Evolutionary conservation across 2,113 vertebrate genomes (phyloP).

Genomic region (Engraulis encrasicolus): DNA sequence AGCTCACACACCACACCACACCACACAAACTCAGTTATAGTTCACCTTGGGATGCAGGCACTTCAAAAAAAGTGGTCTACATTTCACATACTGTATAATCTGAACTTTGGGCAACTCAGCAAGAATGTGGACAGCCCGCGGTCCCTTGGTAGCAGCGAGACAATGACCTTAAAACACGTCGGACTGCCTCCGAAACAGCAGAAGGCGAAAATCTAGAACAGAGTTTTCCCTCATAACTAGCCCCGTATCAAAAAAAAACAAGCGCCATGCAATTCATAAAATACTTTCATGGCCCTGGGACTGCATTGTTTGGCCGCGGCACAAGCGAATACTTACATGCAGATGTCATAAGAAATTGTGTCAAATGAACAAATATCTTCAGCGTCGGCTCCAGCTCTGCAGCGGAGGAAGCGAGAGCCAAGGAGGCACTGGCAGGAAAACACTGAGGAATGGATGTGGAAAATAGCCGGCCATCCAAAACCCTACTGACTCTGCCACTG

Average conservation of each 20-base stretch:
- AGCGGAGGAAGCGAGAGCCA: background rate
- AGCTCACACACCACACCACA: too few relatives aligned
- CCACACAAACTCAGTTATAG: background rate
- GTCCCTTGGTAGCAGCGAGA: slow-evolving; percentile 20
- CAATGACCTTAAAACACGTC: slow-evolving; percentile 24
- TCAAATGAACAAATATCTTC: background rate
- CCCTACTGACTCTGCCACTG: background rate
- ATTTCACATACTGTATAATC: background rate
- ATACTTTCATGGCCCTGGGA: slow-evolving; percentile 25
- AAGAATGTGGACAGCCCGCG: background rate
- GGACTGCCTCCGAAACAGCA: background rate
- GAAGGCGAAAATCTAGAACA: slow-evolving; percentile 20
- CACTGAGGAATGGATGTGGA: background rate
- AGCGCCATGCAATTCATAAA: slow-evolving; percentile 22
- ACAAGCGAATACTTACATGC: slow-evolving; percentile 6
- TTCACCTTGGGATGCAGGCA: background rate
- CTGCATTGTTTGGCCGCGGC: slow-evolving; percentile 19
- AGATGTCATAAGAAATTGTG: slow-evolving; percentile 1
- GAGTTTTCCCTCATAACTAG: background rate
- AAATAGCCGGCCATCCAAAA: slow-evolving; percentile 8
- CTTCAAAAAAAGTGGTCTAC: slow-evolving; percentile 29
- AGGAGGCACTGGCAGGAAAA: background rate
- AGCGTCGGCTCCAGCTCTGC: background rate
- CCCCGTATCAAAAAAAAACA: slow-evolving; percentile 31
- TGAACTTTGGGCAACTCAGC: slow-evolving; percentile 35